Conservation (phyloP, 2,797 vertebrate species). For the Sebastes kiyomatsui region DNA sequence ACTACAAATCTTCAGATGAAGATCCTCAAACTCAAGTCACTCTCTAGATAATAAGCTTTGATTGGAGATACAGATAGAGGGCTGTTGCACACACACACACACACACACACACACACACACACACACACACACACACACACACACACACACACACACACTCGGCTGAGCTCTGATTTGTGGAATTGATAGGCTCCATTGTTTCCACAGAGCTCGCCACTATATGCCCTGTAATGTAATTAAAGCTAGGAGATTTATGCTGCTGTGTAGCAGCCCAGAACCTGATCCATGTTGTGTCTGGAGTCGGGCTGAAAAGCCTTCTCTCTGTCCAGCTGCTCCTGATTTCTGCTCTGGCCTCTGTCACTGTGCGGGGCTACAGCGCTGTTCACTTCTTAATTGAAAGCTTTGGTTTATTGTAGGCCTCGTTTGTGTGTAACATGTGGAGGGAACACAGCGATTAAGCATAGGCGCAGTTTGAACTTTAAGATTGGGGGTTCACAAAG, state of each 20-base stretch:
- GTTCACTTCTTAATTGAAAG: constrained; percentile 48
- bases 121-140: constrained; percentile 30
- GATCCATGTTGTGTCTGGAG: constrained; percentile 93
- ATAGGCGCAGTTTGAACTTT: no score
- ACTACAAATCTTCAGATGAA: constrained; percentile 48
- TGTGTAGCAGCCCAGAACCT: constrained; percentile 91
- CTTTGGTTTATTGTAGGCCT: constrained; percentile 19
- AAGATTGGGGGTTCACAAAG: fast-evolving
- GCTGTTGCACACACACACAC: constrained; percentile 46
- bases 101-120: constrained; percentile 36
- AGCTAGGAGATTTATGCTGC: constrained; percentile 92
- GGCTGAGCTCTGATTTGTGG: constrained; percentile 89
- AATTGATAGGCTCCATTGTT: constrained; percentile 90
- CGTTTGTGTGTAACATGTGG: constrained; percentile 5
- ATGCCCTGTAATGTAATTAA: constrained; percentile 97
- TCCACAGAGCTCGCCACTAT: constrained; percentile 90
- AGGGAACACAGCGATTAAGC: background rate
- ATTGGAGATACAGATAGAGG: constrained; percentile 86
- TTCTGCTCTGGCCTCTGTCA: constrained; percentile 86
- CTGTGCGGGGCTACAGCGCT: constrained; percentile 50
- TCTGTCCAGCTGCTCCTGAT: constrained; percentile 91
- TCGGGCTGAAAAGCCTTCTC: constrained; percentile 84
- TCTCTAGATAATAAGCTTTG: constrained; percentile 91
- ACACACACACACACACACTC: constrained; percentile 39
- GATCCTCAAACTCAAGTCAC: constrained; percentile 72